Conservation (phyloP, 2,113 vertebrate species). For the Caranx ignobilis region DNA sequence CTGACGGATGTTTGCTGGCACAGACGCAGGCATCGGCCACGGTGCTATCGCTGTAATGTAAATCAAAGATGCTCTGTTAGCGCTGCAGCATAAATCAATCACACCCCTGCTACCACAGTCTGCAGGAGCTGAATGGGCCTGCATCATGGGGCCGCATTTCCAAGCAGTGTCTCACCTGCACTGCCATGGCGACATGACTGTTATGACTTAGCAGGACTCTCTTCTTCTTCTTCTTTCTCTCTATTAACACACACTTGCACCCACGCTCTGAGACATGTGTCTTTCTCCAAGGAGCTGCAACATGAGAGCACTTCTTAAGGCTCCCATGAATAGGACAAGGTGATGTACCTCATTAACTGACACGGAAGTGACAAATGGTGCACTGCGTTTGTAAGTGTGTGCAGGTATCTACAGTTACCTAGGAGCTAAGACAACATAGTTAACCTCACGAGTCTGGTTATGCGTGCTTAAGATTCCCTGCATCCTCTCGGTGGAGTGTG, state of each 20-base stretch:
- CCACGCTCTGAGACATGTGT: constrained; percentile 16
- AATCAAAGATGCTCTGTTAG: constrained; percentile 54
- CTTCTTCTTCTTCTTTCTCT: constrained; percentile 18
- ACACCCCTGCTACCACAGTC: constrained; percentile 69
- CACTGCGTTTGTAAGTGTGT: constrained; percentile 46
- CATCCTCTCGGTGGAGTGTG: constrained; percentile 20
- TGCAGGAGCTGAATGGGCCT: constrained; percentile 77
- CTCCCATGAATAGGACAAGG: constrained; percentile 38
- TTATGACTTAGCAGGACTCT: constrained; percentile 37
- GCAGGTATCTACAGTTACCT: constrained; percentile 51
- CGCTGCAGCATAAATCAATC: constrained; percentile 57
- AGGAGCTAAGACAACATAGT: constrained; percentile 38
- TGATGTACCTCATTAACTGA: constrained; percentile 64
- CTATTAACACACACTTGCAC: constrained; percentile 38
- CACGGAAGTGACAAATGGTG: constrained; percentile 66
- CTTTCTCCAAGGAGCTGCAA: constrained; percentile 53
- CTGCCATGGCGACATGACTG: constrained; percentile 36
- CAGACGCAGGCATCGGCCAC: constrained; percentile 31
- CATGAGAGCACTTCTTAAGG: constrained; percentile 67
- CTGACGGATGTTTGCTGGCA: constrained; percentile 64
- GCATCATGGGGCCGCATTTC: constrained; percentile 72
- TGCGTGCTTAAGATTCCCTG: constrained; percentile 41
- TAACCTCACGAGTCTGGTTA: constrained; percentile 23
- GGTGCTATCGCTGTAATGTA: constrained; percentile 50
- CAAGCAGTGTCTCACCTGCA: constrained; percentile 71